phyloP scores from a whole-genome alignment of 2,797 vertebrate species.

The Ambastaia sidthimunki region DNA sequence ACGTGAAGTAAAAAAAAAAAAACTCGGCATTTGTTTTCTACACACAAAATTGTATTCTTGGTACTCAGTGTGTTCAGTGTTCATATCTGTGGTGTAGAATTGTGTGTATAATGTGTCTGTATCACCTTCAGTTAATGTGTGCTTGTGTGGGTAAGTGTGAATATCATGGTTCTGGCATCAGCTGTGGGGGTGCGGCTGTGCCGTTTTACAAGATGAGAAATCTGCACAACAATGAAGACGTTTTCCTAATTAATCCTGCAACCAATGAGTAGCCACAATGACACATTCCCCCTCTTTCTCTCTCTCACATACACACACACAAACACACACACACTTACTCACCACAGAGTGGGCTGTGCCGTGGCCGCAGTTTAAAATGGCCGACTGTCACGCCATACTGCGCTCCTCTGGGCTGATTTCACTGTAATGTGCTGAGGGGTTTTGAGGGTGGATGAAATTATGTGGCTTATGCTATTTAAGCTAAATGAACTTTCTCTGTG shows the following conservation, averaged over 20 bases:
- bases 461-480: slow-evolving; percentile 20
- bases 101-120: not conserved
- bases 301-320: not conserved
- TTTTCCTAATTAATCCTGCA: slow-evolving; percentile 63
- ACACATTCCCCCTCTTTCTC: slow-evolving; percentile 28
- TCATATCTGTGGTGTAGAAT: not conserved
- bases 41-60: not conserved
- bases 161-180: slow-evolving; percentile 57
- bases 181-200: slow-evolving; percentile 65
- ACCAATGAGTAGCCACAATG: slow-evolving; percentile 30
- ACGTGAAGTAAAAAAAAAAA: no score
- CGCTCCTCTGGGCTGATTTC: slow-evolving; percentile 31
- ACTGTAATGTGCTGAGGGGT: slow-evolving; percentile 9
- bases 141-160: slow-evolving; percentile 15
- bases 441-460: slow-evolving; percentile 32
- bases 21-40: no score
- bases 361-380: slow-evolving; percentile 35
- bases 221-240: slow-evolving; percentile 49
- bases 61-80: not conserved
- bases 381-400: slow-evolving; percentile 39
- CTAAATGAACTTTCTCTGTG: slow-evolving; percentile 38
- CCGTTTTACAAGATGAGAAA: slow-evolving; percentile 63
- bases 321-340: slow-evolving; percentile 30
- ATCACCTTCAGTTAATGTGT: not conserved
- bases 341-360: slow-evolving; percentile 35